These are phyloP conservation scores for Caenorhabditis wallacei DNA, from an alignment of 2,888 invertebrate species.

Conservation along the genomic window DNA sequence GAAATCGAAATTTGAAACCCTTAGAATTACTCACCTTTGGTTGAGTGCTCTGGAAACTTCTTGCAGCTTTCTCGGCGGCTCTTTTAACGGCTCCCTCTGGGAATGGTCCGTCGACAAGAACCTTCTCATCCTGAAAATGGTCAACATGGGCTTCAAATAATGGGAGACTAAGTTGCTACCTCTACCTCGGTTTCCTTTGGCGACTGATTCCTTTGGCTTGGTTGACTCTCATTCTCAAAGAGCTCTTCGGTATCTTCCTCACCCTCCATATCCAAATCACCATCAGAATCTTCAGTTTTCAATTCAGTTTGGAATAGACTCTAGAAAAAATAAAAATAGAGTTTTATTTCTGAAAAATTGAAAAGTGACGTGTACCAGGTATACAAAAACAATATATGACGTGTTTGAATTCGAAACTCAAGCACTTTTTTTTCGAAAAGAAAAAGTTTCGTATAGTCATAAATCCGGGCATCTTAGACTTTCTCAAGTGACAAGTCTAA, in stretches of 20 bases:
- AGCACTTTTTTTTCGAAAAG: too few species aligned
- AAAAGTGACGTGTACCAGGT: not conserved
- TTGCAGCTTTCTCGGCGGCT: constrained; percentile 82
- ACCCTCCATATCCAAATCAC: constrained; percentile 74
- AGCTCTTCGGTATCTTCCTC: constrained; percentile 70
- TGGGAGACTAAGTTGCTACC: constrained; percentile 24
- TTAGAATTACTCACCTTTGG: constrained; percentile 78
- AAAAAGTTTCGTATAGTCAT: not conserved
- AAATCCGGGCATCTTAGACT: not conserved
- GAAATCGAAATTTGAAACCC: not conserved
- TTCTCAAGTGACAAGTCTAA: too few species aligned
- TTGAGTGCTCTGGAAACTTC: constrained; percentile 82
- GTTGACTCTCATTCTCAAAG: constrained; percentile 67
- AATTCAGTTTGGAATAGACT: constrained; percentile 62
- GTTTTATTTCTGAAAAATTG: too few species aligned
- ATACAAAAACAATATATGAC: not conserved
- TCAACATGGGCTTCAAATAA: too few species aligned
- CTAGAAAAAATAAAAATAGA: constrained; percentile 3
- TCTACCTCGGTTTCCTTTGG: constrained; percentile 69
- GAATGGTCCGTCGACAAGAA: constrained; percentile 72
- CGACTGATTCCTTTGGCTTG: constrained; percentile 59
- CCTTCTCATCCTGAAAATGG: constrained; percentile 67
- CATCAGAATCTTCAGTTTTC: constrained; percentile 75
- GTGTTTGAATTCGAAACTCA: too few species aligned
- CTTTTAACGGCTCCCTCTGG: constrained; percentile 82